Conservation (phyloP, 2,113 vertebrate species). For the Chelonoidis abingdonii region DNA sequence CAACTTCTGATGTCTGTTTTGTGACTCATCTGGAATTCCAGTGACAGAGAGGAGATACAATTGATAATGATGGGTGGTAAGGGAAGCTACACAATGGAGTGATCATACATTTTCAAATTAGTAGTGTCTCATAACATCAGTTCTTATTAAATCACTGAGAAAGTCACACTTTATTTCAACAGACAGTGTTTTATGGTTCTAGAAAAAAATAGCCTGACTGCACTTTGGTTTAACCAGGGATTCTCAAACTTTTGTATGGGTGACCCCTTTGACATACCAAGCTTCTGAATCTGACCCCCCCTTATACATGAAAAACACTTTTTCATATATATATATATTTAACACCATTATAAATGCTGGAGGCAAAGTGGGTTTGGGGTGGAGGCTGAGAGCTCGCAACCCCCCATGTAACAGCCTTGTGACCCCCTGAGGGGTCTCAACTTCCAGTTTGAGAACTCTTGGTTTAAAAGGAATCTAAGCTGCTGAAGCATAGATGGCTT, state of each 20-base stretch:
- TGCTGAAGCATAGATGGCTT: neutral
- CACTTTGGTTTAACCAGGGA: neutral
- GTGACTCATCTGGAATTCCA: neutral
- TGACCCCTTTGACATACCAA: no score
- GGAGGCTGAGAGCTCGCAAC: no score
- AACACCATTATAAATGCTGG: no score
- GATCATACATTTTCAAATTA: constrained; percentile 3
- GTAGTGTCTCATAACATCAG: neutral
- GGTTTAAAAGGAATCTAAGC: neutral
- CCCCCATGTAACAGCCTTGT: no score
- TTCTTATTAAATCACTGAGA: neutral
- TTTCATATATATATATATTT: no score
- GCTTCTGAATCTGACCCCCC: no score
- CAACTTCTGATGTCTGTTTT: neutral
- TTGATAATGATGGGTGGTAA: neutral
- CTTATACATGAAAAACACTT: no score
- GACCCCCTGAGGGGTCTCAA: no score
- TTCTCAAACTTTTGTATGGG: no score
- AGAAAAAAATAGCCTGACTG: neutral
- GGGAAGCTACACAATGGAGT: constrained; percentile 4
- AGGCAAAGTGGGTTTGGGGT: no score
- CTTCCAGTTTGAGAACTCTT: no score
- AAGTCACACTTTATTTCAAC: constrained; percentile 2
- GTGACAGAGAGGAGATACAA: neutral
- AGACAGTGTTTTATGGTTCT: neutral